These are phyloP conservation scores for Opisthocomus hoazin DNA, from an alignment of 2,113 vertebrate species.

Conservation along the genomic window DNA sequence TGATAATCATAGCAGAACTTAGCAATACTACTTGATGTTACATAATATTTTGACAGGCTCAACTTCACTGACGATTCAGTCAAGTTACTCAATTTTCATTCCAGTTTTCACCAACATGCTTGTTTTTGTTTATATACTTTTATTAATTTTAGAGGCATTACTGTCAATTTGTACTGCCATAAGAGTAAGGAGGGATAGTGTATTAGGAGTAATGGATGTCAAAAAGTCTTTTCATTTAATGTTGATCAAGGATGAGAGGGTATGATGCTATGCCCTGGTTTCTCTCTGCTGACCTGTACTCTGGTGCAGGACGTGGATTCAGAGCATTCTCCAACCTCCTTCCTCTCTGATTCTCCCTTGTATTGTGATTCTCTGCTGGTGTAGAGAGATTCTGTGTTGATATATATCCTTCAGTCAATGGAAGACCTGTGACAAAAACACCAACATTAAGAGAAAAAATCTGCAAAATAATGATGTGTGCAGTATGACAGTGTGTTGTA, in stretches of 20 bases:
- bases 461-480: not conserved
- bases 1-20: not conserved
- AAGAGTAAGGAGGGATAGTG: not conserved
- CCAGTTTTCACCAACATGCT: not conserved
- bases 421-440: not conserved
- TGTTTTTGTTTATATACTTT: not conserved
- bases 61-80: not conserved
- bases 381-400: not conserved
- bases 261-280: not conserved
- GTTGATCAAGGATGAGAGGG: not conserved
- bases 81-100: not conserved
- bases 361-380: not conserved
- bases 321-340: not conserved
- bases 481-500: not conserved
- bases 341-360: not conserved
- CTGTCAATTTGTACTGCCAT: not conserved
- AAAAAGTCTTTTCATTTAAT: not conserved
- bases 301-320: not conserved
- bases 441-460: not conserved
- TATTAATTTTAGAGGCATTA: not conserved
- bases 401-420: not conserved
- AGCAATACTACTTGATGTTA: not conserved
- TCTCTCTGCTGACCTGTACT: not conserved
- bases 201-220: not conserved
- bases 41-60: not conserved